Conservation (phyloP, 2,113 vertebrate genomes). For the Perca flavescens region DNA sequence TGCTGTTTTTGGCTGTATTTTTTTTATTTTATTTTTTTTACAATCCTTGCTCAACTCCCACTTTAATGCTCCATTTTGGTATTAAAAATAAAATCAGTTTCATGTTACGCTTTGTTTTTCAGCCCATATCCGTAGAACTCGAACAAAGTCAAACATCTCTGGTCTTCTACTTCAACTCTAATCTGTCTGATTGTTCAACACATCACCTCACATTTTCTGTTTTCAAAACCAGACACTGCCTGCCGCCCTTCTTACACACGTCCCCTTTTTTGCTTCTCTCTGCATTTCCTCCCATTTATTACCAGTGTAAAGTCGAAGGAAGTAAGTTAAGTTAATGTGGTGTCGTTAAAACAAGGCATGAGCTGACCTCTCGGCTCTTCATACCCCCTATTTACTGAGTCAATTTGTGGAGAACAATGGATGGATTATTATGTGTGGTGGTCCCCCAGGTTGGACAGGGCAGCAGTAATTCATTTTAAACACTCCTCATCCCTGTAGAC, state of each 20-base stretch:
- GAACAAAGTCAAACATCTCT: slow-evolving; percentile 4
- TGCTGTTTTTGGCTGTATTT: slow-evolving; percentile 22
- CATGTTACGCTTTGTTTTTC: slow-evolving; percentile 6
- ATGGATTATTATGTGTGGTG: slow-evolving; percentile 71
- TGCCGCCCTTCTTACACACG: slow-evolving; percentile 26
- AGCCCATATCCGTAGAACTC: background rate
- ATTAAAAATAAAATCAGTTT: slow-evolving; percentile 31
- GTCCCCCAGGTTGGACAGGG: slow-evolving; percentile 71
- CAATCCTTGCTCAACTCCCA: background rate
- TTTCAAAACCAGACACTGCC: slow-evolving; percentile 21
- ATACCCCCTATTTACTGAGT: slow-evolving; percentile 70
- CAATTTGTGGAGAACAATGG: slow-evolving; percentile 81
- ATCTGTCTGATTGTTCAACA: background rate
- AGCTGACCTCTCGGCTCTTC: slow-evolving; percentile 72
- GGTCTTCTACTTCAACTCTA: slow-evolving; percentile 5
- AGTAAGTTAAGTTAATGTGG: slow-evolving; percentile 92
- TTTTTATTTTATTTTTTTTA: background rate
- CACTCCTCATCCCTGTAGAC: slow-evolving; percentile 65
- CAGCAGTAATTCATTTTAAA: slow-evolving; percentile 78
- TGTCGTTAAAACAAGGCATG: slow-evolving; percentile 84
- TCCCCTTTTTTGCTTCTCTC: slow-evolving; percentile 59
- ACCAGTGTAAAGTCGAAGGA: slow-evolving; percentile 86
- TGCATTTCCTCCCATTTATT: slow-evolving; percentile 85
- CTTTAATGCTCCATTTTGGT: slow-evolving; percentile 45
- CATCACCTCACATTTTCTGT: slow-evolving; percentile 10